phyloP scores from a whole-genome alignment of 2,888 invertebrate genomes.

The Fissipunctia ypsillon region DNA sequence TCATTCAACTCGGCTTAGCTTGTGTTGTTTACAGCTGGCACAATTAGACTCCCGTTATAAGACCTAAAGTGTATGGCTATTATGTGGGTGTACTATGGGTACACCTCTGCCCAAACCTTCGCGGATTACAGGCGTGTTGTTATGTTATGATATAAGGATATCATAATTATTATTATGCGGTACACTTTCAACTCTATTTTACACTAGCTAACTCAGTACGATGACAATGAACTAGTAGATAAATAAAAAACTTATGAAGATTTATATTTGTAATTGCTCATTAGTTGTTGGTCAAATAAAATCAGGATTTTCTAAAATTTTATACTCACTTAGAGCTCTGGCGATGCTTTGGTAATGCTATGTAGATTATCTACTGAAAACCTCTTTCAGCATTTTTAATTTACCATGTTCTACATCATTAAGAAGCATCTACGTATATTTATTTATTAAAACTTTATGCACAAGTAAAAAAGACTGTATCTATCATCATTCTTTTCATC shows the following conservation, averaged over 20 bases:
- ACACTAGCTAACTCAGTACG: background rate
- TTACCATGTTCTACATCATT: background rate
- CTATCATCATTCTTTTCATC: no score
- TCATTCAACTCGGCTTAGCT: background rate
- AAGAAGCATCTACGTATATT: no score
- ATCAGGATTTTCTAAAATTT: background rate
- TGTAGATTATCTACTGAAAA: background rate
- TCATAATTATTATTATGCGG: no score
- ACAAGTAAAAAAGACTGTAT: no score
- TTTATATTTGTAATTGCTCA: no score
- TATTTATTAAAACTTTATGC: no score
- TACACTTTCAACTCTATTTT: background rate
- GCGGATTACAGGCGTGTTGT: no score
- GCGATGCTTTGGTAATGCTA: background rate
- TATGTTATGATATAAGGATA: no score
- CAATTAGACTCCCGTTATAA: background rate
- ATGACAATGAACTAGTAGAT: background rate
- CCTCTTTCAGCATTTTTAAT: background rate
- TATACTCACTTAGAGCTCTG: background rate
- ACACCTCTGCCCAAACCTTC: no score
- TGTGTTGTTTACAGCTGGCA: conserved; percentile 2
- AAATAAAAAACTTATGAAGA: no score
- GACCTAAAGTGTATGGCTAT: background rate
- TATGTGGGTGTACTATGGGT: no score
- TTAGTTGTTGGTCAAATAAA: background rate